Percentiles rank a stretch among this genome's conserved stretches.
Evolutionary conservation across 2,888 invertebrate species (phyloP).

Genomic region (Physocephala rufipes): DNA sequence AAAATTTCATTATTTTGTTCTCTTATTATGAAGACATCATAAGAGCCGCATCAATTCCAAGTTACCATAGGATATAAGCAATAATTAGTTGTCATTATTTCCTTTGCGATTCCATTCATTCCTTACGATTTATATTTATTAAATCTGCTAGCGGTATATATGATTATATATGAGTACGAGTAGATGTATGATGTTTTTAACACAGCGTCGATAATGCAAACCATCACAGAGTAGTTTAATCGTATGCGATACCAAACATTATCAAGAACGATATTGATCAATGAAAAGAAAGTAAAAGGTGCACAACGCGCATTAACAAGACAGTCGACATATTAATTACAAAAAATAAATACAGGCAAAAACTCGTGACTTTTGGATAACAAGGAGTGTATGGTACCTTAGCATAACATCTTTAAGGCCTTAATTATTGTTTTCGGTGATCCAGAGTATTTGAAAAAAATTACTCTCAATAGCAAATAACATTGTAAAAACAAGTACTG

Average conservation of each 20-base stretch:
- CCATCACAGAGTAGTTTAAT: constrained; percentile 23
- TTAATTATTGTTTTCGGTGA: too few relatives aligned
- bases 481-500: too few relatives aligned
- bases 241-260: constrained; percentile 33
- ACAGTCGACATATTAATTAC: constrained; percentile 15
- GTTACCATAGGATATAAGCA: constrained; percentile 14
- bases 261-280: constrained; percentile 52
- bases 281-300: constrained; percentile 49
- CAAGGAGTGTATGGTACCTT: too few relatives aligned
- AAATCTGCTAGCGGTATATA: constrained; percentile 38
- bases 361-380: not conserved
- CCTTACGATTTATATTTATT: constrained; percentile 31
- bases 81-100: constrained; percentile 41
- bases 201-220: constrained; percentile 24
- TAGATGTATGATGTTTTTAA: constrained; percentile 7
- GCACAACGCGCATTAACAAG: constrained; percentile 33
- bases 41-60: not conserved
- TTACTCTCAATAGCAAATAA: too few relatives aligned
- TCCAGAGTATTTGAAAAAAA: too few relatives aligned
- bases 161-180: not conserved
- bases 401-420: too few relatives aligned
- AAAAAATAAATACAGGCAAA: constrained; percentile 12
- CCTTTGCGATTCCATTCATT: constrained; percentile 46
- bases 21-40: too few relatives aligned
- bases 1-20: too few relatives aligned